Conservation (phyloP, 1,140 invertebrate genomes). For the Drosophila busckii region DNA sequence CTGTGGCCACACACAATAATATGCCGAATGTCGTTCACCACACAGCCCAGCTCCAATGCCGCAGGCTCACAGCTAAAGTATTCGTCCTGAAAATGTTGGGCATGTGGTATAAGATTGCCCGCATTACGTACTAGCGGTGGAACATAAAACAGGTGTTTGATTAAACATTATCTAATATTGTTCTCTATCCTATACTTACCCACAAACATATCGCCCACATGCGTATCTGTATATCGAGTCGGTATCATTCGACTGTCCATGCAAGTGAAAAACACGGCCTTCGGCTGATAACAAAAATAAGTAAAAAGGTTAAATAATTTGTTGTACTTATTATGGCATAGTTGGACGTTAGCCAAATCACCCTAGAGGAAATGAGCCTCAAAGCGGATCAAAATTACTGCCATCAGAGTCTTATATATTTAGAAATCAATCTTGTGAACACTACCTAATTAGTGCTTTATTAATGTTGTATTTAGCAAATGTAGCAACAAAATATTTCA, state of each 20-base stretch:
- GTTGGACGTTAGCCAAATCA: slow-evolving; percentile 45
- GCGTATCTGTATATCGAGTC: slow-evolving; percentile 95
- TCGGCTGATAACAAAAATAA: slow-evolving; percentile 84
- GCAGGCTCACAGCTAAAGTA: slow-evolving; percentile 95
- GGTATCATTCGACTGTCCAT: slow-evolving; percentile 98
- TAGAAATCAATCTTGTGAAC: too few species aligned
- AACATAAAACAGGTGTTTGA: slow-evolving; percentile 25
- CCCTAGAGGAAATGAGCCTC: slow-evolving; percentile 24
- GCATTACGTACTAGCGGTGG: slow-evolving; percentile 90
- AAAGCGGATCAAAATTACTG: slow-evolving; percentile 25
- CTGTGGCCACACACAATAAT: slow-evolving; percentile 98
- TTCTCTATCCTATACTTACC: slow-evolving; percentile 81
- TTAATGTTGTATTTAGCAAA: too few species aligned
- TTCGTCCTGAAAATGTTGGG: slow-evolving; percentile 92
- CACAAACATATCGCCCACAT: slow-evolving; percentile 98
- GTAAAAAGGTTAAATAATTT: slow-evolving; percentile 27
- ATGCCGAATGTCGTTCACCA: slow-evolving; percentile 95
- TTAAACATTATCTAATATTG: slow-evolving; percentile 4
- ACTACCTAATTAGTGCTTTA: not conserved
- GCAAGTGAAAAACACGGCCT: slow-evolving; percentile 97
- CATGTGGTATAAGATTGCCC: slow-evolving; percentile 94
- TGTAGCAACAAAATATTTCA: slow-evolving; percentile 11
- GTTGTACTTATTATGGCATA: slow-evolving; percentile 24
- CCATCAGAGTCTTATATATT: not conserved
- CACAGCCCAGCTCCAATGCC: slow-evolving; percentile 94